Conservation (phyloP, 2,113 vertebrate species). For the Polypterus senegalus region DNA sequence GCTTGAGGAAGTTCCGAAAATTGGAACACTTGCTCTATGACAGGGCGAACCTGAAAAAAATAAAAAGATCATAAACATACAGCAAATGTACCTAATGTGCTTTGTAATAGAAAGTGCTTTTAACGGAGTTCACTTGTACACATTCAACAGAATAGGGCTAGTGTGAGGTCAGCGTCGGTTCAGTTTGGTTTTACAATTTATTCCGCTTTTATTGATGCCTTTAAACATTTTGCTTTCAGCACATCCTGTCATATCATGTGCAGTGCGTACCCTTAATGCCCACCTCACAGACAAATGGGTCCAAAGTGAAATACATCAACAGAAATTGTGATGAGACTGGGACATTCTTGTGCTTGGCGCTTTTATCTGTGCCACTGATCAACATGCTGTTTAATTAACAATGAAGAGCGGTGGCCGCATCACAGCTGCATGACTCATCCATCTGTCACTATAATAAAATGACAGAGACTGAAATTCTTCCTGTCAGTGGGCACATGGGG, state of each 20-base stretch:
- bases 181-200: too few species aligned
- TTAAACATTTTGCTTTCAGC: too few species aligned
- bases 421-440: slow-evolving; percentile 49
- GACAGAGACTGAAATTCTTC: slow-evolving; percentile 53
- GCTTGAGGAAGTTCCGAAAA: slow-evolving; percentile 81
- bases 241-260: too few species aligned
- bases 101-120: too few species aligned
- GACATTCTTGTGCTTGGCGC: slow-evolving; percentile 35
- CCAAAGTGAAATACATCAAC: too few species aligned
- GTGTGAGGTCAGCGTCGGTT: too few species aligned
- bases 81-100: too few species aligned
- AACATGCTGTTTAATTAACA: slow-evolving; percentile 52
- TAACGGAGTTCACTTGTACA: too few species aligned
- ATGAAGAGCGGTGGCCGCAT: slow-evolving; percentile 50
- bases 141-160: too few species aligned
- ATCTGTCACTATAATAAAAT: slow-evolving; percentile 47
- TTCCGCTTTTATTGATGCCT: too few species aligned
- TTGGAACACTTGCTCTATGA: slow-evolving; percentile 74
- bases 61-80: background rate
- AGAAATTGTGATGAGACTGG: slow-evolving; percentile 63
- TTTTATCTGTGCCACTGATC: slow-evolving; percentile 57
- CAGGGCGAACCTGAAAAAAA: slow-evolving; percentile 62
- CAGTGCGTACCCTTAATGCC: too few species aligned
- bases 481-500: slow-evolving; percentile 42
- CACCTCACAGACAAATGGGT: too few species aligned